These are phyloP conservation scores for Scaptomyza polygonia DNA, from an alignment of 2,888 invertebrate species.

Conservation along the genomic window DNA sequence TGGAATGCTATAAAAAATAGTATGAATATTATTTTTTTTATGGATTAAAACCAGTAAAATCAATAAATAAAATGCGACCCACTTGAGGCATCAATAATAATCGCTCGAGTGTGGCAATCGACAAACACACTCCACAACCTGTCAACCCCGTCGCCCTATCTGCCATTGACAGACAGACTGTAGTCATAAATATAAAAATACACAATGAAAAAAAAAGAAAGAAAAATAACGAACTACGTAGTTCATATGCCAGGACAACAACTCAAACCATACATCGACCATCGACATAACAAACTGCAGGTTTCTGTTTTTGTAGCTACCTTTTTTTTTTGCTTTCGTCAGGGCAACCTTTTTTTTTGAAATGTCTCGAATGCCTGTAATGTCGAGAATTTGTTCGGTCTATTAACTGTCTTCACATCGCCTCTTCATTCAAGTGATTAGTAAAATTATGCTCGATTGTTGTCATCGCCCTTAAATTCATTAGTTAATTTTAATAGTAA, in stretches of 20 bases:
- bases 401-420: slow-evolving; percentile 31
- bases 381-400: slow-evolving; percentile 34
- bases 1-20: slow-evolving; percentile 35
- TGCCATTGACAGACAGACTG: slow-evolving; percentile 67
- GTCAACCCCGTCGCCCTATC: slow-evolving; percentile 25
- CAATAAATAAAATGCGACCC: slow-evolving; percentile 63
- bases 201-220: slow-evolving; percentile 46
- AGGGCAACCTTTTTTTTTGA: slow-evolving; percentile 71
- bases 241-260: slow-evolving; percentile 46
- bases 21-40: slow-evolving; percentile 1
- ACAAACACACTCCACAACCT: slow-evolving; percentile 27
- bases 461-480: slow-evolving; percentile 44
- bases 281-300: slow-evolving; percentile 72
- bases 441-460: slow-evolving; percentile 33
- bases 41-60: slow-evolving; percentile 46
- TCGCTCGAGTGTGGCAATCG: slow-evolving; percentile 61
- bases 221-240: slow-evolving; percentile 35
- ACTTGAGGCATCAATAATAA: slow-evolving; percentile 69
- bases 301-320: slow-evolving; percentile 44
- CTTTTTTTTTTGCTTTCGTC: slow-evolving; percentile 49
- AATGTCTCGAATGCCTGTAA: slow-evolving; percentile 50
- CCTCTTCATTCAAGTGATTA: slow-evolving; percentile 30
- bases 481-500: slow-evolving; percentile 44
- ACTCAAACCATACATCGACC: slow-evolving; percentile 36
- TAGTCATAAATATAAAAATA: slow-evolving; percentile 67